These are phyloP conservation scores for Cyanoderma ruficeps DNA, from an alignment of 2,113 vertebrate species.

Conservation along the genomic window DNA sequence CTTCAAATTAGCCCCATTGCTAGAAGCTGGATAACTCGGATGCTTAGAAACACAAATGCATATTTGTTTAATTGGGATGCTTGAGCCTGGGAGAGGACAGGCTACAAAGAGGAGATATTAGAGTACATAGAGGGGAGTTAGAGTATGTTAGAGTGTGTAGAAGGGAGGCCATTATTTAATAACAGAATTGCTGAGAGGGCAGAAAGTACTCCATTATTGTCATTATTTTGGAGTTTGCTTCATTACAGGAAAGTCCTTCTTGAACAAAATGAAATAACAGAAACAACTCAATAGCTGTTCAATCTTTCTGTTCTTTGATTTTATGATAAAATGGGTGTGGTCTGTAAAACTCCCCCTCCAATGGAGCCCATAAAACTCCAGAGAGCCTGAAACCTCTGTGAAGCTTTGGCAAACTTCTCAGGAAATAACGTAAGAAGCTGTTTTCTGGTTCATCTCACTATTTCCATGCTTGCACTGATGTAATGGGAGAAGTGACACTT, in stretches of 20 bases:
- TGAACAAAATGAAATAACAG: background rate
- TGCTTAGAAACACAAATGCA: background rate
- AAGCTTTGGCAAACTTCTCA: conserved; percentile 54
- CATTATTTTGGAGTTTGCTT: background rate
- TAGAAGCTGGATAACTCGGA: background rate
- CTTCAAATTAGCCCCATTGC: background rate
- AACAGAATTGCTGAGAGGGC: background rate
- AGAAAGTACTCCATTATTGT: background rate
- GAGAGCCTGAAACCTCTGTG: conserved; percentile 29
- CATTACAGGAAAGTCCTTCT: background rate
- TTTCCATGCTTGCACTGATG: conserved; percentile 58
- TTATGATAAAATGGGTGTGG: conserved; percentile 16
- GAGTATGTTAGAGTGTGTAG: too few relatives aligned
- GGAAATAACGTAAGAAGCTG: conserved; percentile 55
- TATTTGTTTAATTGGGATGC: background rate
- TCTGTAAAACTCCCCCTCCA: conserved; percentile 22
- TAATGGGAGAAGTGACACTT: conserved; percentile 53
- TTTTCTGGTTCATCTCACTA: conserved; percentile 56
- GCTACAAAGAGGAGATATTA: background rate
- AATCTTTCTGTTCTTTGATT: background rate
- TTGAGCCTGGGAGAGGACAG: background rate
- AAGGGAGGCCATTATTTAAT: background rate
- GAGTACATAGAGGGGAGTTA: background rate
- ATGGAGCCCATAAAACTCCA: conserved; percentile 22
- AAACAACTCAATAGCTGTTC: background rate